phyloP scores from a whole-genome alignment of 92 coral and sea anemone genomes.

The Epizoanthus rinbou region DNA sequence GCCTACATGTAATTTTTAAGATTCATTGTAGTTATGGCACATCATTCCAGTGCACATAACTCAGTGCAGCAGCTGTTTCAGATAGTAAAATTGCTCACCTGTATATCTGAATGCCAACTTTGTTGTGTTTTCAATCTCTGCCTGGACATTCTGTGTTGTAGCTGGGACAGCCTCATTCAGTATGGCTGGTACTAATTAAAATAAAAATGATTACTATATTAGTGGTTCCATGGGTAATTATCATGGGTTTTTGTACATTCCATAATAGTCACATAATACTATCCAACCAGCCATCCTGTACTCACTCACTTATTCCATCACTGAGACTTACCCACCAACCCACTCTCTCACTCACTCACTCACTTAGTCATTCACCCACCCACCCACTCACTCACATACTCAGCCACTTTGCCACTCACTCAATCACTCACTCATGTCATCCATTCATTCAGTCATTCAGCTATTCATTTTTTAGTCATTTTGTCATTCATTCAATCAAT shows the following conservation, averaged over 20 bases:
- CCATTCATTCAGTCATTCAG: too few species aligned
- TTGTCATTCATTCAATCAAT: background rate
- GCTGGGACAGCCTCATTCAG: slow-evolving; percentile 97
- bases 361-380: too few species aligned
- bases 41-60: background rate
- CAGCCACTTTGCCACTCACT: too few species aligned
- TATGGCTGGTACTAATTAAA: slow-evolving; percentile 85
- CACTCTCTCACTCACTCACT: too few species aligned
- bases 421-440: too few species aligned
- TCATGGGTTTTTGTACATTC: background rate
- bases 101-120: slow-evolving; percentile 83
- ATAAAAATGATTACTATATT: background rate
- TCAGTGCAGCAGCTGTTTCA: too few species aligned
- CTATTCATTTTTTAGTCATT: too few species aligned
- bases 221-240: background rate
- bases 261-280: background rate
- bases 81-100: slow-evolving; percentile 47
- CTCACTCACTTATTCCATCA: too few species aligned
- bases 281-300: background rate
- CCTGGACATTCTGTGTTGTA: slow-evolving; percentile 93
- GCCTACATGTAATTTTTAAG: too few species aligned
- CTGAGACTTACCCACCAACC: too few species aligned
- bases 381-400: too few species aligned
- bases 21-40: too few species aligned
- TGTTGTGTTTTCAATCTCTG: slow-evolving; percentile 80